Conservation (phyloP, 2,888 invertebrate species). For the Elgonia sp. region DNA sequence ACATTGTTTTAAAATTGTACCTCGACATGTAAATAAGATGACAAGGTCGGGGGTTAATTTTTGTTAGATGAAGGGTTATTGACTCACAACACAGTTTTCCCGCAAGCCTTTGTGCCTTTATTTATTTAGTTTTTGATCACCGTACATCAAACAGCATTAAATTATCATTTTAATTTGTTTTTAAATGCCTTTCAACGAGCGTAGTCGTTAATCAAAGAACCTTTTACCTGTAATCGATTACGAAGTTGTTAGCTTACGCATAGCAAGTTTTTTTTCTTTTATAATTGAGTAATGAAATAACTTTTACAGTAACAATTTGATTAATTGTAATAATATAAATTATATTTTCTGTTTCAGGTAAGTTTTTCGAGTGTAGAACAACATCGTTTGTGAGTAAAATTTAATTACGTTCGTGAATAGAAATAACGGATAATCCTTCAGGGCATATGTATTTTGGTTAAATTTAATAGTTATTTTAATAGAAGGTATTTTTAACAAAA, state of each 20-base stretch:
- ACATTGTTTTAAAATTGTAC: too few species aligned
- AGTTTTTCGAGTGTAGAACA: too few species aligned
- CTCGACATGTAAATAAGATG: neutral
- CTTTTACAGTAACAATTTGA: neutral
- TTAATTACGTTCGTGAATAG: too few species aligned
- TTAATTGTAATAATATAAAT: neutral
- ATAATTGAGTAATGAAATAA: neutral
- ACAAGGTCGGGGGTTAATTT: neutral
- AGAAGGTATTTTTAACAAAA: too few species aligned
- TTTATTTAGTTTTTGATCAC: conserved; percentile 18
- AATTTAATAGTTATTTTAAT: too few species aligned
- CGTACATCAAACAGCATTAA: conserved; percentile 25
- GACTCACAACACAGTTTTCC: neutral
- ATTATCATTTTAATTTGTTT: conserved; percentile 51
- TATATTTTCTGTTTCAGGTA: neutral
- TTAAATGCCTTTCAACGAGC: conserved; percentile 8
- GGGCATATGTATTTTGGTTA: too few species aligned
- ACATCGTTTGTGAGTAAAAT: too few species aligned
- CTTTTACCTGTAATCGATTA: conserved; percentile 24
- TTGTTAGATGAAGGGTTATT: neutral
- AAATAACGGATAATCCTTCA: too few species aligned
- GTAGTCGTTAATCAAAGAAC: neutral
- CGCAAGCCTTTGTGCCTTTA: conserved; percentile 19
- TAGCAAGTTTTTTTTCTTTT: conserved; percentile 1
- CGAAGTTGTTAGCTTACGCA: conserved; percentile 18